Evolutionary conservation across 2,797 vertebrate genomes (phyloP), one percentile per base, ranked within the genome.

Genomic region (Tragelaphus oryx): DNA sequence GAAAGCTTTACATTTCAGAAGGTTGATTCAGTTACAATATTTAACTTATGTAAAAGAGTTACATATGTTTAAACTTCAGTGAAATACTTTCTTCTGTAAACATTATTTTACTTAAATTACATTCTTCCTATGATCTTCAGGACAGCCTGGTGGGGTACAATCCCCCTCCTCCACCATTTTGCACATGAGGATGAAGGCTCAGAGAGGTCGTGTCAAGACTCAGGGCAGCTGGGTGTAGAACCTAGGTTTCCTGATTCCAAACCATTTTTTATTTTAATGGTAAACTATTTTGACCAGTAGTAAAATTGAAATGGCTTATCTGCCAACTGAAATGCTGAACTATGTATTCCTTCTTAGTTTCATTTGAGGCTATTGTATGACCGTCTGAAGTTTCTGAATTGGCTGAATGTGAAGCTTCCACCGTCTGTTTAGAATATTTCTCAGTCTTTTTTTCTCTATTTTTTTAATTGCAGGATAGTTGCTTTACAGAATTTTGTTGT

Each of bases 1-100:
- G 79, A 79, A 41, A 5, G 18, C 65, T 89, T 92, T 81, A 55
- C 41, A 54, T 97, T 89, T 83, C 62, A 93, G 60, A 89, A 87
- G 88, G 57, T 52, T 33, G 50, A 46, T 50, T 57, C 26, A 8
- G 0, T 79, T 80, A 57, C 60, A 71, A 65, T 55, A 60, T 78
- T 75, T 87, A 90, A 83, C 52, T 37, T 54, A 55, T 8, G 26
- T 93, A 86, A 90, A 88, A 52, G 81, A 89, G n/a, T 83, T 80
- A n/a, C 30, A 18, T n/a, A 28, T 85, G 54, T 89, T 94, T 91
- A 48, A 74, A 55, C 74, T 33, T 87, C 57, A 84, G 17, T n/a
- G n/a, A 81, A 90, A 81, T 76, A 33, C 9, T 60, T 46, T 71
- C 52, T 62, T 92, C n/a, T 76, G 9, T 12, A 55, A 86, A 57